phyloP scores from a whole-genome alignment of 2,888 invertebrate species.

The Proisotoma minuta region DNA sequence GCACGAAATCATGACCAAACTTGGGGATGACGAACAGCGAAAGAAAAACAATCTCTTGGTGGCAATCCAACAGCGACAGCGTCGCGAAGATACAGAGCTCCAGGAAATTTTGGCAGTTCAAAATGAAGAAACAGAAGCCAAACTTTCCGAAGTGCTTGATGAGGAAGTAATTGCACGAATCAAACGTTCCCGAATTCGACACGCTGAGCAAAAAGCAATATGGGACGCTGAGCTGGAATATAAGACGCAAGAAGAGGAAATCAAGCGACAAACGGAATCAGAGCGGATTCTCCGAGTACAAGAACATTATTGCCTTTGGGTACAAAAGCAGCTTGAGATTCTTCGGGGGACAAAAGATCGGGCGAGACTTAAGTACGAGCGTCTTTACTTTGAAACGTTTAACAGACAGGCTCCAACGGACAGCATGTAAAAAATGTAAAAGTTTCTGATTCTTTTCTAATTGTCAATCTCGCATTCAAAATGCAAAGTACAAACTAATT shows the following conservation, averaged over 20 bases:
- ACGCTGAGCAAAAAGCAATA: conserved; percentile 11
- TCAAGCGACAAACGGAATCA: not conserved
- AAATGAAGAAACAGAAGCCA: conserved; percentile 11
- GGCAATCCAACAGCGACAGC: conserved; percentile 1
- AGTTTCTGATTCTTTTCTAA: not conserved
- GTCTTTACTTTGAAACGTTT: not conserved
- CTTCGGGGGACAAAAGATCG: not conserved
- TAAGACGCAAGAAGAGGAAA: not conserved
- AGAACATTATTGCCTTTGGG: not conserved
- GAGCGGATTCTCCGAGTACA: not conserved
- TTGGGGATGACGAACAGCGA: conserved; percentile 11
- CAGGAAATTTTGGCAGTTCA: conserved; percentile 6
- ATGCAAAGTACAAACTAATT: no score
- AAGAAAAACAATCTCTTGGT: conserved; percentile 9
- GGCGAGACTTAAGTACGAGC: not conserved
- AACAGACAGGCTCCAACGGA: not conserved
- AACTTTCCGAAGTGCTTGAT: conserved; percentile 10
- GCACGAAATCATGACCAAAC: not conserved
- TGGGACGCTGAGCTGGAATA: not conserved
- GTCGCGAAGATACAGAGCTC: conserved; percentile 14
- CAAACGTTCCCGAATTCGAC: conserved; percentile 13
- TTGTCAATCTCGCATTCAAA: no score
- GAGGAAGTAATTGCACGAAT: conserved; percentile 8
- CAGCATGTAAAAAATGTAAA: conserved; percentile 13
- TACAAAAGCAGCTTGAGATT: not conserved